phyloP scores from a whole-genome alignment of 2,113 vertebrate genomes.

The Mesitornis unicolor region DNA sequence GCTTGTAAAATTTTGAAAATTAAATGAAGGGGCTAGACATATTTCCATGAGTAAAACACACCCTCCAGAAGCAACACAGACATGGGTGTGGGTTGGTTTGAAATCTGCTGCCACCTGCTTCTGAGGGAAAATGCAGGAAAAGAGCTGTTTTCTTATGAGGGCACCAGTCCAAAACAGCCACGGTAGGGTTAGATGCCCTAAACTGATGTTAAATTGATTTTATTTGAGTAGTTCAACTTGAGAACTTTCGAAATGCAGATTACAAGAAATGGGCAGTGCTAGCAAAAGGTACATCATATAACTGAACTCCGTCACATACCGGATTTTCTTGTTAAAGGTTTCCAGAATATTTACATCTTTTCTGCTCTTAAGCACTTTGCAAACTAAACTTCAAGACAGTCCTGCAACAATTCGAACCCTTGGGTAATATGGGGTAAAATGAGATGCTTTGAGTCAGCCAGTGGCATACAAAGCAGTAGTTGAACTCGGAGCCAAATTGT shows the following conservation, averaged over 20 bases:
- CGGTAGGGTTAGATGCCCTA: neutral
- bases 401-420: neutral
- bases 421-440: neutral
- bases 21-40: neutral
- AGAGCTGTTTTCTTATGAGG: neutral
- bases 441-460: neutral
- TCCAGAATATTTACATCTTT: neutral
- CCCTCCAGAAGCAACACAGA: neutral
- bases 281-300: neutral
- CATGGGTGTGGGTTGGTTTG: neutral
- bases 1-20: neutral
- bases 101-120: neutral
- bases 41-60: neutral
- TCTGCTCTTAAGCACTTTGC: neutral
- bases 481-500: neutral
- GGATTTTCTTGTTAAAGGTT: neutral
- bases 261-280: neutral
- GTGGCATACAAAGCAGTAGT: neutral
- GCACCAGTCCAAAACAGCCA: neutral
- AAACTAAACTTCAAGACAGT: neutral
- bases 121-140: neutral
- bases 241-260: neutral
- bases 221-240: neutral
- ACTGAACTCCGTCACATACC: accelerated
- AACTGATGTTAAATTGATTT: neutral